Base-by-base conservation (phyloP, 2,888 invertebrate genomes). In the Strigamia crassipes region DNA sequence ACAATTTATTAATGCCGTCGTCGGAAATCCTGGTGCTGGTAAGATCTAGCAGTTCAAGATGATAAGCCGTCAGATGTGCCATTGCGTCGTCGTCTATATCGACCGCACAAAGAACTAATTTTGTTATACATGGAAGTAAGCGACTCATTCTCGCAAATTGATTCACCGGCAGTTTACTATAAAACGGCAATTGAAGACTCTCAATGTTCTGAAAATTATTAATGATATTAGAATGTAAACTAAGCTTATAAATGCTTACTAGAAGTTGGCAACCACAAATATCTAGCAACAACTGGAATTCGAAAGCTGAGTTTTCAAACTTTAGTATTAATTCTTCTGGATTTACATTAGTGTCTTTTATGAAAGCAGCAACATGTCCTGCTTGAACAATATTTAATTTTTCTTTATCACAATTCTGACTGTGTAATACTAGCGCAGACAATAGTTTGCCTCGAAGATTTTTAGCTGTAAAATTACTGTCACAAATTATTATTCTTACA, bases 211-310 rank as follows among this genome's bases (percentile, higher is more conserved):
- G 18, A 56, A 56, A 56, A 56, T 4, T 56, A 56, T 1, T 56
- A n/a, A 13, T 5, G 46, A 46, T 2, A n/a, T 56, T n/a, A n/a
- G 6, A 8, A 18, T 6, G 8, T 51, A 42, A 5, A 42, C 9
- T 42, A 46, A 9, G 38, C 38, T 38, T 38, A 38, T 6, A 38
- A 38, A 9, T 46, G 5, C 12, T 73, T n/a, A 27, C 27, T 2
- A 2, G 5, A 4, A 73, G 23, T 31, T 73, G 31, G 31, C 23
- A 73, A 27, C 73, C 73, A 27, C 73, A 23, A n/a, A 31, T 3
- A 31, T 73, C 73, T 13, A 73, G 13, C n/a, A 73, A n/a, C n/a
- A 73, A 73, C 31, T 73, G 73, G 12, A 73, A n/a, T 5, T 73
- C 73, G 23, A 73, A 73, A 13, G 2, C 4, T 13, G 12, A 0